Evolutionary conservation across 1,140 invertebrate genomes (phyloP), one percentile per base, ranked within the genome.

Genomic region (Pectinophora gossypiella): DNA sequence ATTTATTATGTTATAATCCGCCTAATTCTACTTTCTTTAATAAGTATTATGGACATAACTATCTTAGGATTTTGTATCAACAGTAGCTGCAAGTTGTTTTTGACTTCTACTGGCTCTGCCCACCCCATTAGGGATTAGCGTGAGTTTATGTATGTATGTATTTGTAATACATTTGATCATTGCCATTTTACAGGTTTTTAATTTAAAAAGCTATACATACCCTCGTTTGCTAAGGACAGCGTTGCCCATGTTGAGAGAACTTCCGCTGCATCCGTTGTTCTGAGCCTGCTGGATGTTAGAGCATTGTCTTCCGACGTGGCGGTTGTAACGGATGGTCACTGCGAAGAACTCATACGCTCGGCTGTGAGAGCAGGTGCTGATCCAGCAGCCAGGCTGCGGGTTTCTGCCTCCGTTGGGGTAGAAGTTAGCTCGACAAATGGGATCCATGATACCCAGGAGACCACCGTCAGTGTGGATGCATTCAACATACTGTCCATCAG

Each of bases 341-440:
- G 89, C 87, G 48, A 88, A 92, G n/a, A 89, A 86, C 15, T 77
- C 38, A 51, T 87, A 90, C 2, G 91, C 78, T 3, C 89, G 82
- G 23, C 69, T 57, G 61, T 90, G 90, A 10, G 87, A 77, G 52
- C 90, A 91, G 19, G 49, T 72, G 56, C 86, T 80, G 7, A 70
- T 36, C 2, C 48, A 49, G 55, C 94, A 95, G 12, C 93, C 94
- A 3, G 92, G 91, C 64, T 95, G 94, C 1, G 64, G 52, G 12
- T 64, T 65, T 13, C 58, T 62, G 3, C 91, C 92, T 20, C 91
- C 91, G 47, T 91, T 90, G 9, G 89, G 88, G 53, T 89, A 91
- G 61, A 91, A 91, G 59, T 91, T 90, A n/a, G 76, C 70, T 49
- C 87, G 58, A 10, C 85, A 89, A 2, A 88, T 58, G 0, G 78